Evolutionary conservation across 2,888 invertebrate genomes (phyloP), one percentile per base, ranked within the genome.

Genomic region (Torymus texanus): DNA sequence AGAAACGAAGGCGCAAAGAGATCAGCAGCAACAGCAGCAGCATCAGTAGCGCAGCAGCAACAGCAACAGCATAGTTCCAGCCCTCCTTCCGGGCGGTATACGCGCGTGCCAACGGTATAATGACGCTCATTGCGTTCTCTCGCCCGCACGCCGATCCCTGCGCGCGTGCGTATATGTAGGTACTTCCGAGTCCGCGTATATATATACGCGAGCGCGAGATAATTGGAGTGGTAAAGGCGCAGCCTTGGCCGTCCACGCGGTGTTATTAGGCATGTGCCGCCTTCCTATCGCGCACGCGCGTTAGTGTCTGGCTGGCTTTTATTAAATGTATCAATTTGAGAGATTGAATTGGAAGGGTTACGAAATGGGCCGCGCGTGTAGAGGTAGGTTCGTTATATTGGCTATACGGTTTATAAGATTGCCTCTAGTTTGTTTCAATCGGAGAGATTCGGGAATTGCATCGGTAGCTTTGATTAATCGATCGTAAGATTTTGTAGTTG

Each of bases 251-350:
- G 41, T 41, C 8, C 41, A 8, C 41, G 24, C 50, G 71, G 50
- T 53, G 51, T 21, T 62, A 24, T 41, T 51, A 51, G 14, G 59
- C 18, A 59, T 14, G 50, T 59, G 21, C 55, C 41, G 41, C 41
- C 41, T 41, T 41, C 41, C 41, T 41, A 41, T 21, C 41, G 29
- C 29, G 29, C 29, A 29, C 16, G 21, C n/a, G 66, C 21, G 53
- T 24, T 8, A 41, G 41, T 41, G 21, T 21, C 21, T 21, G 21
- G 14, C 12, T 11, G 55, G n/a, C 59, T 62, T 68, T 62, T 75
- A 68, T 62, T 62, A 68, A 66, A 61, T 62, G 67, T 61, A 75
- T 75, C 66, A 66, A 75, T 75, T 73, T 59, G n/a, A 51, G 21
- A 59, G 53, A 53, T 61, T 72, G 53, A 72, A 74, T 66, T 21